Evolutionary conservation across 2,797 vertebrate species (phyloP).

Genomic region (Perdix hodgsoniae): DNA sequence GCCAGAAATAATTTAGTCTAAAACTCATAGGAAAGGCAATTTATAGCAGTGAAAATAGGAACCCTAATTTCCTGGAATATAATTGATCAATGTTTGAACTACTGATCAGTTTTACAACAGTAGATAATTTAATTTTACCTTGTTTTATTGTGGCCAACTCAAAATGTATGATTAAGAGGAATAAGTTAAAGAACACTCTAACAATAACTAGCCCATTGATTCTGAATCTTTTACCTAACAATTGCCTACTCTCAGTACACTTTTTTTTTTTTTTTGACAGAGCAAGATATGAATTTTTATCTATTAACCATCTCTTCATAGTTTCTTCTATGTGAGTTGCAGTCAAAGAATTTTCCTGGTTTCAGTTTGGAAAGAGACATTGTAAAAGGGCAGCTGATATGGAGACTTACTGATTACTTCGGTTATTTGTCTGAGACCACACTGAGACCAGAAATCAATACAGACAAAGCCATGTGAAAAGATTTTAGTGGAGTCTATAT

Average conservation of each 20-base stretch:
- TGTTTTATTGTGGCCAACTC: background rate
- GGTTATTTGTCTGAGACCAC: constrained; percentile 12
- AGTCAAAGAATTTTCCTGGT: background rate
- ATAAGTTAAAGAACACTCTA: background rate
- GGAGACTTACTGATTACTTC: background rate
- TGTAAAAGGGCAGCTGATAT: background rate
- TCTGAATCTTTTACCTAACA: background rate
- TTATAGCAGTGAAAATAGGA: background rate
- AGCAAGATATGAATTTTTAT: background rate
- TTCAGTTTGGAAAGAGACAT: background rate
- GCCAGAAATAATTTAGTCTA: background rate
- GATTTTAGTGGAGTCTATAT: background rate
- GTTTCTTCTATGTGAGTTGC: background rate
- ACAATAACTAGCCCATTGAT: background rate
- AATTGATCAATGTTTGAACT: background rate
- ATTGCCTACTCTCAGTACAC: background rate
- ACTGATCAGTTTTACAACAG: background rate
- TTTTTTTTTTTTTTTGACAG: background rate
- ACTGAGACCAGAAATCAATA: constrained; percentile 35
- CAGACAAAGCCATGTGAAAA: background rate
- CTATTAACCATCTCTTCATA: background rate
- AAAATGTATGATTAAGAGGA: background rate
- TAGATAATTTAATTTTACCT: background rate
- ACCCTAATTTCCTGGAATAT: background rate
- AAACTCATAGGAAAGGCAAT: background rate